phyloP scores from a whole-genome alignment of 2,113 vertebrate genomes.

The Rhodinocichla rosea region DNA sequence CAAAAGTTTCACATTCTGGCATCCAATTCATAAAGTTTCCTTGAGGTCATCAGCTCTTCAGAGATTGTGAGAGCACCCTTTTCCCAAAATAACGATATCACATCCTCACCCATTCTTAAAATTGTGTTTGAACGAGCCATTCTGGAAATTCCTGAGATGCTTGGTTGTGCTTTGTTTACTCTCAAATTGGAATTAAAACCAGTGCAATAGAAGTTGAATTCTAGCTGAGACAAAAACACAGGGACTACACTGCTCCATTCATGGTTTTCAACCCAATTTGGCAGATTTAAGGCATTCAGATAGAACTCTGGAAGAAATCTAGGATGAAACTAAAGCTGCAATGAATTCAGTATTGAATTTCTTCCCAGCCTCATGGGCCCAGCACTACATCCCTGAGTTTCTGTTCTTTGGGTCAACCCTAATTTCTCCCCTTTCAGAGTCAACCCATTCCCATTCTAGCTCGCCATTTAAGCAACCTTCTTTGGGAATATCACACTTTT shows the following conservation, averaged over 20 bases:
- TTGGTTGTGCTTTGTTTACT: slow-evolving; percentile 19
- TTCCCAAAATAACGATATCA: background rate
- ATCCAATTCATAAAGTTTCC: background rate
- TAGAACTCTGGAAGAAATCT: background rate
- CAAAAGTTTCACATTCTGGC: background rate
- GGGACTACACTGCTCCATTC: background rate
- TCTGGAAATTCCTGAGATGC: slow-evolving; percentile 4
- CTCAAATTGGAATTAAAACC: background rate
- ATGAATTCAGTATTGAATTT: background rate
- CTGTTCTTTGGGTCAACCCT: background rate
- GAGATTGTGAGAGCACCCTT: background rate
- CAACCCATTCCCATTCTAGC: background rate
- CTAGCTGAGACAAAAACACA: background rate
- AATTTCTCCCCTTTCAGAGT: background rate
- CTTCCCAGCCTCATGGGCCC: background rate
- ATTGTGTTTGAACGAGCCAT: background rate
- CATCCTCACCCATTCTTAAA: background rate
- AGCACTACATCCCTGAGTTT: background rate
- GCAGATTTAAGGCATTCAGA: background rate
- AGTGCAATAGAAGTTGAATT: background rate
- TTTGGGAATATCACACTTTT: background rate
- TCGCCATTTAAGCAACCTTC: fast-evolving
- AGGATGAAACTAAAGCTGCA: background rate
- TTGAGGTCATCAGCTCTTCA: background rate
- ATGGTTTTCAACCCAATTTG: background rate